Conservation (phyloP, 23 tunicate species). For the Styela plicata region DNA sequence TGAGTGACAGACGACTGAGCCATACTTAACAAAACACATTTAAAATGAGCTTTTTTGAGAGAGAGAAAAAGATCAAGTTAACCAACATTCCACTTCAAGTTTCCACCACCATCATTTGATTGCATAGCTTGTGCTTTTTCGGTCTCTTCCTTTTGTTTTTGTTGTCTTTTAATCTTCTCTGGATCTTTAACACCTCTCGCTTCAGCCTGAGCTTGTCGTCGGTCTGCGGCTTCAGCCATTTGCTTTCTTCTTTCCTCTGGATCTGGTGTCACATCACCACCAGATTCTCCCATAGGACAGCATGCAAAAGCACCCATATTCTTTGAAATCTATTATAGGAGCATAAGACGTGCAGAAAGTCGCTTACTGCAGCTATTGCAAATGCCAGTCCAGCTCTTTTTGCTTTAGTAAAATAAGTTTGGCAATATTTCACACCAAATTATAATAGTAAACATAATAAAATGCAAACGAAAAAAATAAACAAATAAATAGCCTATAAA, state of each 20-base stretch:
- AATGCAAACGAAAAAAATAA: no score
- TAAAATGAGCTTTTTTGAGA: no score
- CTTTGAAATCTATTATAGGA: no score
- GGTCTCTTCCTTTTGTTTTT: slow-evolving; percentile 11
- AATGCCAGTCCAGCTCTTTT: no score
- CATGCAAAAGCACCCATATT: slow-evolving; percentile 10
- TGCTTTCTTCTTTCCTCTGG: slow-evolving; percentile 68
- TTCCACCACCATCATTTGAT: background rate
- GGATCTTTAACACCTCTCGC: slow-evolving; percentile 77
- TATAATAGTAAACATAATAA: no score
- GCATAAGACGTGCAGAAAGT: no score
- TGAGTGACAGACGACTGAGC: no score
- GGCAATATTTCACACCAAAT: no score
- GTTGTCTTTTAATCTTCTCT: slow-evolving; percentile 52
- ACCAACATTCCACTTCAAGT: background rate
- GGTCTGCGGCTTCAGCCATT: slow-evolving; percentile 76
- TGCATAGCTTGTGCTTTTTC: background rate
- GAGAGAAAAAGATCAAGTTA: background rate
- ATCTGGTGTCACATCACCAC: slow-evolving; percentile 45
- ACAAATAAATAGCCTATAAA: no score
- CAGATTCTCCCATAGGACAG: background rate
- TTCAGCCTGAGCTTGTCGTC: slow-evolving; percentile 38
- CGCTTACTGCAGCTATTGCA: no score
- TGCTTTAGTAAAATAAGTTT: no score
- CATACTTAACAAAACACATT: no score